These are phyloP conservation scores for Misgurnus anguillicaudatus DNA, from an alignment of 2,113 vertebrate species.

Conservation along the genomic window DNA sequence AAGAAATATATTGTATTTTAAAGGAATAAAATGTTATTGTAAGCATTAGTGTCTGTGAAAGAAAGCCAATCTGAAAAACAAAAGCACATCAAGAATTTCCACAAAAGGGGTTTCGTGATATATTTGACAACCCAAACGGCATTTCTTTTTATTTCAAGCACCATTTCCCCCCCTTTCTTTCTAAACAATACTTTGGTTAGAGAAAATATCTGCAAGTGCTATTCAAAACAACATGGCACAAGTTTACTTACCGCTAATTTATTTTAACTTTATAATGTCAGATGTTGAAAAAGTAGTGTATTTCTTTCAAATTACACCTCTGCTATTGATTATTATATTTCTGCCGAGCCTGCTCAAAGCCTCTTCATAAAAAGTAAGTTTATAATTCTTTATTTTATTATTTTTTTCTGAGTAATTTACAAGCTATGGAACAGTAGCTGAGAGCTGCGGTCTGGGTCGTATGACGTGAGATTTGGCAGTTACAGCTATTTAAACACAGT, in stretches of 20 bases:
- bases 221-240: constrained; percentile 88
- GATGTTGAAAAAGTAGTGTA: constrained; percentile 81
- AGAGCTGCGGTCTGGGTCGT: constrained; percentile 74
- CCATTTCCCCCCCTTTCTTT: constrained; percentile 72
- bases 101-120: constrained; percentile 71
- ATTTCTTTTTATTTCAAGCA: constrained; percentile 74
- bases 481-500: constrained; percentile 79
- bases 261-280: constrained; percentile 53
- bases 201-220: constrained; percentile 88
- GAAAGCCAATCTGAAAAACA: constrained; percentile 71
- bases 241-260: constrained; percentile 75
- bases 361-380: constrained; percentile 80
- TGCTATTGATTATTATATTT: constrained; percentile 83
- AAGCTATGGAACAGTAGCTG: constrained; percentile 80
- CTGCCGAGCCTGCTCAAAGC: constrained; percentile 94
- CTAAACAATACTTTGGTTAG: constrained; percentile 89
- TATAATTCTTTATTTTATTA: constrained; percentile 52
- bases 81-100: constrained; percentile 82
- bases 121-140: constrained; percentile 65
- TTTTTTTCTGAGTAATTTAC: constrained; percentile 72
- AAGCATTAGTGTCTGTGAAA: constrained; percentile 79
- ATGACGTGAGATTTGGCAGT: constrained; percentile 77
- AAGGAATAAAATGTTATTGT: constrained; percentile 71
- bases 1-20: constrained; percentile 93
- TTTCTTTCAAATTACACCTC: constrained; percentile 79